phyloP scores from a whole-genome alignment of 2,888 invertebrate species.

The Punctoribates punctum region DNA sequence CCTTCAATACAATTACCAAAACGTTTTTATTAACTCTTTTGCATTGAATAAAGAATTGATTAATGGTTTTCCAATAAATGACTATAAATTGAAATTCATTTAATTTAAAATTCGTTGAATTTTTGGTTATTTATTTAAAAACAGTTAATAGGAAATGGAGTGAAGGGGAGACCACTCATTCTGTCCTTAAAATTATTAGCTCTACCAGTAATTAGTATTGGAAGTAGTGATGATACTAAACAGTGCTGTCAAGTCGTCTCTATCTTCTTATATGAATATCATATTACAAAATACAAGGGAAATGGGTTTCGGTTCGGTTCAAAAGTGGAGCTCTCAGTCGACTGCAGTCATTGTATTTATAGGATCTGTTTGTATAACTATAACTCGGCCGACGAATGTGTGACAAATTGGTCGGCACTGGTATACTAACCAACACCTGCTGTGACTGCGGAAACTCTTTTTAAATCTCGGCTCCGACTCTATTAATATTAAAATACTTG shows the following conservation, averaged over 20 bases:
- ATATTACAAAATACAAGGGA: conserved; percentile 18
- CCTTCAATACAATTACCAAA: conserved; percentile 16
- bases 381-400: not conserved
- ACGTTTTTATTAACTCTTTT: conserved; percentile 34
- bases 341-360: not conserved
- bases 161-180: not conserved
- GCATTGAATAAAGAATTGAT: not conserved
- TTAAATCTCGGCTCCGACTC: not conserved
- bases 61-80: not conserved
- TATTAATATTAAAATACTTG: conserved; percentile 4
- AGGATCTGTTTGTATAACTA: not conserved
- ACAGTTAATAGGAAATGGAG: not conserved
- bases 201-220: not conserved
- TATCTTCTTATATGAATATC: not conserved
- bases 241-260: conserved; percentile 7
- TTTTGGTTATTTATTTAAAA: not conserved
- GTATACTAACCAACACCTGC: conserved; percentile 20
- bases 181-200: not conserved
- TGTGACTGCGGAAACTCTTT: conserved; percentile 35
- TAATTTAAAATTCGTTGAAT: not conserved
- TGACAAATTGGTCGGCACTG: conserved; percentile 28
- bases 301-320: conserved; percentile 11
- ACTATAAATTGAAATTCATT: not conserved
- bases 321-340: not conserved
- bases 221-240: not conserved